Evolutionary conservation across 1,140 invertebrate genomes (phyloP), one percentile per base, ranked within the genome.

Genomic region (Subanguina moxae): DNA sequence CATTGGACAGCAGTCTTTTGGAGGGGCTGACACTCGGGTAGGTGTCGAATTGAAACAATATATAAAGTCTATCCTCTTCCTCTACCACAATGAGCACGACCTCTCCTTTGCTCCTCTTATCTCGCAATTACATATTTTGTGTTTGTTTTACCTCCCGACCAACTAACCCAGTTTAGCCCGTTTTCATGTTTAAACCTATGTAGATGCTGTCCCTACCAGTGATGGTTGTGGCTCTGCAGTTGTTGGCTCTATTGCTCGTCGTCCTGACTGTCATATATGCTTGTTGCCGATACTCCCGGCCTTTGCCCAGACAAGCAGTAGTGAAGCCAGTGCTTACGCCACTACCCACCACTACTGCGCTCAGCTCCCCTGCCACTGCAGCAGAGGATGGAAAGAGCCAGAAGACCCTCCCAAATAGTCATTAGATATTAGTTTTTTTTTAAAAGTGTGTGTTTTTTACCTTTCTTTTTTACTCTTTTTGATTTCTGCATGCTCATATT

Each of bases 211-310:
- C 52, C 17, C 23, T 70, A 7, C 66, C 68, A 8, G 57, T 30
- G 28, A 46, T 70, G 43, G 56, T 70, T 21, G 59, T 64, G 19
- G 59, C 59, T 32, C 63, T 70, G 23, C 68, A 70, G 28, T n/a
- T 71, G 27, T 56, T 70, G 28, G 68, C 68, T 30, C 25, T 70
- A 32, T 27, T 69, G 25, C 58, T 66, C 46, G 46, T 70, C 30
- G 56, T 57, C 27, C 32, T 69, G 28, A 71, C 64, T 48, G 68
- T 32, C 28, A 67, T 70, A 15, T 69, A 21, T 62, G 28, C 59
- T 19, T 70, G 68, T 70, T 52, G 48, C 15, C 48, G 48, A 15
- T 52, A 52, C 23, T 52, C 48, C 48, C 3, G 27, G 19, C 23
- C 48, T 7, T n/a, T 28, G 27, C 3, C n/a, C n/a, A 28, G 19